phyloP scores from a whole-genome alignment of 2,797 vertebrate species.

The Enoplosus armatus region DNA sequence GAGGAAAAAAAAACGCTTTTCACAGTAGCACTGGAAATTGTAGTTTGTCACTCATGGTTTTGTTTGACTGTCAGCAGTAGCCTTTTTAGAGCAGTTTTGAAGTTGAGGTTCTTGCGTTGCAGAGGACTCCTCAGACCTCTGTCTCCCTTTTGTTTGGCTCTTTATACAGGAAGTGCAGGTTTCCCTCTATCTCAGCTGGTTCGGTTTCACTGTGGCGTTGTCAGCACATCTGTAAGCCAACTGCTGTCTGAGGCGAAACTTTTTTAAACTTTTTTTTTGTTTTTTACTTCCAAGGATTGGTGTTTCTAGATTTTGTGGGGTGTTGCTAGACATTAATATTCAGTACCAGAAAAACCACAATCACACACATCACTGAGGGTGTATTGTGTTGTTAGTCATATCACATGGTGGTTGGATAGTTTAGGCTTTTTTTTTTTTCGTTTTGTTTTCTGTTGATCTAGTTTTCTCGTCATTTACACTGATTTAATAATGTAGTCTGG shows the following conservation, averaged over 20 bases:
- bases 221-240: slow-evolving; percentile 31
- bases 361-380: slow-evolving; percentile 74
- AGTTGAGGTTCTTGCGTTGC: slow-evolving; percentile 46
- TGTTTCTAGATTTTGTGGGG: slow-evolving; percentile 81
- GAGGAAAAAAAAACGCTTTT: slow-evolving; percentile 56
- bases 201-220: slow-evolving; percentile 53
- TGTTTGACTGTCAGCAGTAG: slow-evolving; percentile 54
- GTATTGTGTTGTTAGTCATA: slow-evolving; percentile 76
- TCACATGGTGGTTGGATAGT: slow-evolving; percentile 77
- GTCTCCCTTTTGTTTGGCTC: slow-evolving; percentile 64
- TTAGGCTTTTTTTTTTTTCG: slow-evolving; percentile 51
- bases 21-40: slow-evolving; percentile 63
- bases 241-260: slow-evolving; percentile 60
- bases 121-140: slow-evolving; percentile 59
- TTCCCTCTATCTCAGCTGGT: slow-evolving; percentile 62
- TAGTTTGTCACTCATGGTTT: slow-evolving; percentile 58
- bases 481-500: slow-evolving; percentile 80
- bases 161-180: slow-evolving; percentile 56
- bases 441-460: slow-evolving; percentile 80
- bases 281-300: slow-evolving; percentile 72
- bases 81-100: slow-evolving; percentile 51
- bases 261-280: slow-evolving; percentile 68
- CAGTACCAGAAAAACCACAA: slow-evolving; percentile 72
- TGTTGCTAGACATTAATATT: slow-evolving; percentile 79
- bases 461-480: slow-evolving; percentile 82